phyloP scores from a whole-genome alignment of 1,140 invertebrate species.

The Atta colombica region DNA sequence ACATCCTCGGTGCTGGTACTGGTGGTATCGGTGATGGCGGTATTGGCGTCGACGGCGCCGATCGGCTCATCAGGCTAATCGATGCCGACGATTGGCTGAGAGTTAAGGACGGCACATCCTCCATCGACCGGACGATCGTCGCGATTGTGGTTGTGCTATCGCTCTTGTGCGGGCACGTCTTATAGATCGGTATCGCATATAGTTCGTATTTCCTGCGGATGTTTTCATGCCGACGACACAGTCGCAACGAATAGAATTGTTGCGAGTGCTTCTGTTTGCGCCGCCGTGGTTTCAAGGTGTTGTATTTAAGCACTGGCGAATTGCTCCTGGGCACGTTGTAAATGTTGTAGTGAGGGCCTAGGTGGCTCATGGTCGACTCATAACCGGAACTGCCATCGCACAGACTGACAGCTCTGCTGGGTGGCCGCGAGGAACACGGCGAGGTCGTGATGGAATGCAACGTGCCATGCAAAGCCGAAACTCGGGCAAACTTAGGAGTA shows the following conservation, averaged over 20 bases:
- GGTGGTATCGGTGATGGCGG: conserved; percentile 76
- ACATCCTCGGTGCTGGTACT: conserved; percentile 84
- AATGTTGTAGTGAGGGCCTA: conserved; percentile 83
- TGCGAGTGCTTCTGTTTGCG: conserved; percentile 82
- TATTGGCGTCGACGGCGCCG: conserved; percentile 41
- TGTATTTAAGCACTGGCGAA: conserved; percentile 83
- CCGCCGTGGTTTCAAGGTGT: conserved; percentile 82
- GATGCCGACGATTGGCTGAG: conserved; percentile 23
- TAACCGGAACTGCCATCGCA: conserved; percentile 87
- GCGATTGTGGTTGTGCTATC: conserved; percentile 75
- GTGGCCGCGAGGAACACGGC: conserved; percentile 79
- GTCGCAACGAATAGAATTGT: conserved; percentile 84
- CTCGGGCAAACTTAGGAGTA: conserved; percentile 84
- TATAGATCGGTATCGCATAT: conserved; percentile 85
- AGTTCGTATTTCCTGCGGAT: conserved; percentile 80
- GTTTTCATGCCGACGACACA: conserved; percentile 79
- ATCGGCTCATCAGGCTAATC: not conserved
- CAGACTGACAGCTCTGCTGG: conserved; percentile 85
- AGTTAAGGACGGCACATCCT: conserved; percentile 67
- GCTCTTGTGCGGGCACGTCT: conserved; percentile 81
- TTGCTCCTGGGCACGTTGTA: conserved; percentile 84
- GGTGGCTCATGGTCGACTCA: conserved; percentile 88
- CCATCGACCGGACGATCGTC: conserved; percentile 72
- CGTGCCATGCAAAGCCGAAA: conserved; percentile 85
- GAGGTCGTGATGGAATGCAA: conserved; percentile 80